These are phyloP conservation scores for Morus bassanus DNA, from an alignment of 2,797 vertebrate genomes.

Conservation along the genomic window DNA sequence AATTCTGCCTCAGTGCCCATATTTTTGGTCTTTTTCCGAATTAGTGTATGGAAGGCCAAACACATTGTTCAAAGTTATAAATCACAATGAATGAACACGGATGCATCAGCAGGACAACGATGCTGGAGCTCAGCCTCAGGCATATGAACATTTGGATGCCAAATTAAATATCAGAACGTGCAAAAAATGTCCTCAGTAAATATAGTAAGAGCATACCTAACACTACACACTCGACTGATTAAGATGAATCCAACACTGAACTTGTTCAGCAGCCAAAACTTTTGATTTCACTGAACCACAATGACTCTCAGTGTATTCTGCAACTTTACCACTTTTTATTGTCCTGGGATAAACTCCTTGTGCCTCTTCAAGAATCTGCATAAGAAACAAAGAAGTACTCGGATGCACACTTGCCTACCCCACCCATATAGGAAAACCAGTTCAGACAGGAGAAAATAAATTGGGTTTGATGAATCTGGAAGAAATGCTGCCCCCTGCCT, in stretches of 20 bases:
- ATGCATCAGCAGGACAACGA: neutral
- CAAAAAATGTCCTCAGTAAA: neutral
- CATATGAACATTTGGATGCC: neutral
- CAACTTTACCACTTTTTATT: neutral
- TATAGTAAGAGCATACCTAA: neutral
- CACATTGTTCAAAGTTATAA: conserved; percentile 15
- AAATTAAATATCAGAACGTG: conserved; percentile 12
- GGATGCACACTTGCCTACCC: neutral
- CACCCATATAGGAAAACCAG: neutral
- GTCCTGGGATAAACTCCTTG: neutral
- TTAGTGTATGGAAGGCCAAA: neutral
- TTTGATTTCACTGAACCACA: neutral
- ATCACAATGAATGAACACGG: neutral
- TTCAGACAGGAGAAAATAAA: neutral
- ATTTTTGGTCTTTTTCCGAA: neutral
- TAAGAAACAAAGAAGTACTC: neutral
- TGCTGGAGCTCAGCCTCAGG: neutral
- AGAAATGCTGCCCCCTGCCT: neutral
- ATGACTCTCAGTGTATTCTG: neutral
- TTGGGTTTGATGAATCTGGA: neutral
- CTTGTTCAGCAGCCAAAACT: neutral
- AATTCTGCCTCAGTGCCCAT: neutral
- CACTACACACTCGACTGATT: neutral
- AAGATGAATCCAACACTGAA: neutral
- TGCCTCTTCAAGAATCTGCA: neutral